Evolutionary conservation across 2,888 invertebrate genomes (phyloP), one percentile per base, ranked within the genome.

Genomic region (Pachliopta kotzebuea): DNA sequence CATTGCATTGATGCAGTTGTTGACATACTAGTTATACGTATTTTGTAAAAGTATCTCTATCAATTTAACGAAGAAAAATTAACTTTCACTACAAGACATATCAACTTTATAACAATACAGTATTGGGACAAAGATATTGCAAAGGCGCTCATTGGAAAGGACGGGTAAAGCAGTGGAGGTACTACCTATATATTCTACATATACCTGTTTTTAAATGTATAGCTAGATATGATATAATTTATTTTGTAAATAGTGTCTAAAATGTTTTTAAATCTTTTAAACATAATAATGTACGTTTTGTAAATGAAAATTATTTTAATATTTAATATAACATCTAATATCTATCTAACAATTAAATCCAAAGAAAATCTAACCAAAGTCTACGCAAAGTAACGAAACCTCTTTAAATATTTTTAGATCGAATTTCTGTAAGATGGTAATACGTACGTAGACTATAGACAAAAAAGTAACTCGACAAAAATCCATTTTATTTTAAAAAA

Each of bases 201-300:
- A 52, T 21, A 14, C 3, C 21, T 8, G 11, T 49, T n/a, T 52
- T 52, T 21, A 52, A 20, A 52, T 21, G 11, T 11, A 52, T 21
- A 52, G n/a, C 11, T 21, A 52, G 21, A 52, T 52, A n/a, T 23
- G 21, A 21, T 2, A 6, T 58, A 58, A 58, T 8, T 61, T 60
- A 54, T 24, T 54, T 45, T 62, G 56, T 62, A 56, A 62, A 56
- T 56, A 11, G 50, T 21, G 21, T 21, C 18, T 45, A 14, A 37
- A 37, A 14, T 37, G 8, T 37, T 37, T 37, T 37, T 37, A 37
- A 14, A 2, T 37, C 37, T 37, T 9, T 37, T 8, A 37, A 2
- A 37, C 11, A 8, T 37, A 14, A 37, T 14, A 37, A 2, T 9
- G 14, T 37, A 14, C 11, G 37, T 37, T 37, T 37, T 37, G 37